Base-by-base conservation (phyloP, 2,113 vertebrate species). In the Anser brachyrhynchus region DNA sequence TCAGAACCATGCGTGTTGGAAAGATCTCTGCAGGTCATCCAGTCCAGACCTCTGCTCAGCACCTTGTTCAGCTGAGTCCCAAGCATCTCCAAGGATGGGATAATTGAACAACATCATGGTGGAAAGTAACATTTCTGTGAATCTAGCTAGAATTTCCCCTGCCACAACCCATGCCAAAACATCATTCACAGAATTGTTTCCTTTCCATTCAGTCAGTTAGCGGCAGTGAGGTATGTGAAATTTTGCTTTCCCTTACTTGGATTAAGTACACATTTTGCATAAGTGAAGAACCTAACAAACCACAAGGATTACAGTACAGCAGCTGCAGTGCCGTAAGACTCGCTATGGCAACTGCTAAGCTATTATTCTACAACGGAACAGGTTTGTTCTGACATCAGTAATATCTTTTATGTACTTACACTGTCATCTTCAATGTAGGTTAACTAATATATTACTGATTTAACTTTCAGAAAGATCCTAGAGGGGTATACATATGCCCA, bases 381-480 rank as follows among this genome's bases (percentile, higher is more conserved):
- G 35, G 25, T 73, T 81, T 93, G 58, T 55, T 69, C 87, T 88
- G 64, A 33, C 70, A 62, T 52, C 71, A 65, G 51, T 75, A 72
- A 61, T 37, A 65, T 16, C 73, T 89, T 76, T n/a, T 28, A 79
- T 3, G 43, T 62, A 71, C 58, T 81, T 58, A 51, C 12, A 37
- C 55, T 52, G 62, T 16, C 49, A 83, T 59, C 80, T 83, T 61
- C 67, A 86, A 81, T 11, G 29, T 62, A 94, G 84, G 64, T 31
- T 86, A 81, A 92, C 41, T 90, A 93, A 78, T 26, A 44, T 15
- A 87, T 87, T 43, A 26, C 71, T 28, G 73, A 80, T 91, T 91
- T 55, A 92, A 91, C 89, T 92, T 94, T 87, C 92, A 95, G 70
- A 73, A 87, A 90, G 84, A 58, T 76, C 84, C 93, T 73, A 72